Evolutionary conservation across 1,140 invertebrate species (phyloP).

Genomic region (Hylyphantes graminicola): DNA sequence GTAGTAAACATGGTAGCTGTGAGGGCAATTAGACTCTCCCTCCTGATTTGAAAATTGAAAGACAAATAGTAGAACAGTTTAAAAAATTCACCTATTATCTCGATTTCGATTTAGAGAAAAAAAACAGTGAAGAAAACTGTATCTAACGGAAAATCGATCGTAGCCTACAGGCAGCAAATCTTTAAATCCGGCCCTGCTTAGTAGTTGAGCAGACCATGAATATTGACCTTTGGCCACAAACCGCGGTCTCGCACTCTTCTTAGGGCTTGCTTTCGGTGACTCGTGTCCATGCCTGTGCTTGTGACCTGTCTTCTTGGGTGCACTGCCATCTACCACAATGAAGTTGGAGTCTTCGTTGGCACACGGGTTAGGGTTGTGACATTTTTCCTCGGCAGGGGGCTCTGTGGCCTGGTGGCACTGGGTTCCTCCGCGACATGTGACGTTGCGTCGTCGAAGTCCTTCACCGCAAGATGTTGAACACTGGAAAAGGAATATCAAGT

Average conservation of each 20-base stretch:
- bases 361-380: conserved; percentile 58
- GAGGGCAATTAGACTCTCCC: no score
- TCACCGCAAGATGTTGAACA: conserved; percentile 66
- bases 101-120: no score
- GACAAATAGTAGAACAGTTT: no score
- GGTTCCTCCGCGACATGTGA: conserved; percentile 65
- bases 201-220: no score
- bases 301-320: conserved; percentile 23
- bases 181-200: no score
- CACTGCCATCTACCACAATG: conserved; percentile 4
- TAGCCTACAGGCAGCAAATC: no score
- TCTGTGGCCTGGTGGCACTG: conserved; percentile 64
- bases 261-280: conserved; percentile 1
- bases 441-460: conserved; percentile 65
- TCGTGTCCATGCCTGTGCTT: conserved; percentile 49
- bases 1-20: no score
- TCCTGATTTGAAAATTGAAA: no score
- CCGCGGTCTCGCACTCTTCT: conserved; percentile 40
- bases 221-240: conserved; percentile 44
- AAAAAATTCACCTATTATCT: no score
- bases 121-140: no score
- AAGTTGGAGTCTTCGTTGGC: conserved; percentile 44
- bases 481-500: conserved; percentile 59
- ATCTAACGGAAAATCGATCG: no score
- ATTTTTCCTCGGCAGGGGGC: conserved; percentile 63